Percentiles rank a stretch among this genome's conserved stretches.
Evolutionary conservation across 2,113 vertebrate genomes (phyloP).

Genomic region (Xenopus laevis): DNA sequence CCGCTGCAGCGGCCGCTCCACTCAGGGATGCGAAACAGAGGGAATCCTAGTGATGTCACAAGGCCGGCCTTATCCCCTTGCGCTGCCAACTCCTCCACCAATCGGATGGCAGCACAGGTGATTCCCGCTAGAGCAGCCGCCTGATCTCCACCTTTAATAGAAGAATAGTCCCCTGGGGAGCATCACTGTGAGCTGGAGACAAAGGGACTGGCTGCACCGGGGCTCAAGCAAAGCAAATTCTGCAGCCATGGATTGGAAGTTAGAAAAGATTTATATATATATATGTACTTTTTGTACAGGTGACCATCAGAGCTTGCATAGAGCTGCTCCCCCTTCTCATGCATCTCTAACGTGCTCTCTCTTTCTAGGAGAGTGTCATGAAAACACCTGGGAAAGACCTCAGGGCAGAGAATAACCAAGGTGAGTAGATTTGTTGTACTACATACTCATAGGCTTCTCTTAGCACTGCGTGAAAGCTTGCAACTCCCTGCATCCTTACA

Average conservation of each 20-base stretch:
- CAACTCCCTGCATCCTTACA: too few species aligned
- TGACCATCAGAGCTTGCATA: not conserved
- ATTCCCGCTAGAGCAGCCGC: conserved; percentile 75
- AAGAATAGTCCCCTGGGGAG: conserved; percentile 18
- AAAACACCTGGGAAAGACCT: conserved; percentile 22
- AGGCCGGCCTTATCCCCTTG: conserved; percentile 12
- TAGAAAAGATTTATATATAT: conserved; percentile 13
- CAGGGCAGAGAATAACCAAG: conserved; percentile 11
- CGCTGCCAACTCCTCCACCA: conserved; percentile 49
- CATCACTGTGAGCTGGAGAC: not conserved
- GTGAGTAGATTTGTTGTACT: not conserved
- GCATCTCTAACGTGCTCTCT: not conserved
- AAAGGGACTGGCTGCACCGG: not conserved
- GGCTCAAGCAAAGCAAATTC: too few species aligned
- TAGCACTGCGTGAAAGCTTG: too few species aligned
- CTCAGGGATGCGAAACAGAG: not conserved
- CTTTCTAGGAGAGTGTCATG: conserved; percentile 23
- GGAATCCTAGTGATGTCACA: conserved; percentile 46
- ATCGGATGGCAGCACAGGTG: conserved; percentile 47
- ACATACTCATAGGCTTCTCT: too few species aligned
- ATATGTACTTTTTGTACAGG: too few species aligned
- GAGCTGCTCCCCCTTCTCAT: not conserved
- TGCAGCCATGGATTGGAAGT: conserved; percentile 40
- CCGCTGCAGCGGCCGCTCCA: conserved; percentile 16
- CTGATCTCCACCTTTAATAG: conserved; percentile 59